A percentile compares a stretch with the other conserved stretches of the same genome.
phyloP scores from a whole-genome alignment of 2,888 invertebrate species.

The Hirtodrosophila alboralis region DNA sequence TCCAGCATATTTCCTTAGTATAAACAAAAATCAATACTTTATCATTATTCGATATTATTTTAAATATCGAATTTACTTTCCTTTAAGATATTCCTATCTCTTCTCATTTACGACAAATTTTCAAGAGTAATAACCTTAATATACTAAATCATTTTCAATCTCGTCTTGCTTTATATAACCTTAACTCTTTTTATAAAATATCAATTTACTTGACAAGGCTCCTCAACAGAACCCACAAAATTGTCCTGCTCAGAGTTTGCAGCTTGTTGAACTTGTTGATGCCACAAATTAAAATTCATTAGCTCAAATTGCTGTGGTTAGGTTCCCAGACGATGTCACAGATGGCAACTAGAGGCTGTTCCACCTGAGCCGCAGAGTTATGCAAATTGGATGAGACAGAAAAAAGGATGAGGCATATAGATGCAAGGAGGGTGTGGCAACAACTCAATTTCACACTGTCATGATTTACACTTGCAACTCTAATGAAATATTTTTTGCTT shows the following conservation, averaged over 20 bases:
- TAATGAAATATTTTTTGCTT: constrained; percentile 34
- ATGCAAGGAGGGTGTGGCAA: constrained; percentile 3
- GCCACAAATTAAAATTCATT: constrained; percentile 74
- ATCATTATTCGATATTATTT: no score
- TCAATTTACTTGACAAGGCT: constrained; percentile 7
- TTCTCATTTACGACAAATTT: no score
- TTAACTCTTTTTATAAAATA: constrained; percentile 6
- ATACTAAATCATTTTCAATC: not conserved
- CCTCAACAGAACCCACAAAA: constrained; percentile 3
- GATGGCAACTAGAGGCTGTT: constrained; percentile 1
- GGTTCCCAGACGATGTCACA: constrained; percentile 30
- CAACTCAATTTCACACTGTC: constrained; percentile 72
- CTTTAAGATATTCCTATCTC: no score
- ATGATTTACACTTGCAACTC: constrained; percentile 62
- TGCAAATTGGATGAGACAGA: constrained; percentile 60
- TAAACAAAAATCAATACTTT: no score
- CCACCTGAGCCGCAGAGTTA: constrained; percentile 51
- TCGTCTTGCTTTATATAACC: constrained; percentile 1
- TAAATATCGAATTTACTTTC: no score
- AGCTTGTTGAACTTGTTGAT: constrained; percentile 70
- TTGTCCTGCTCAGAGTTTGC: not conserved
- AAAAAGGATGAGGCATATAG: constrained; percentile 2
- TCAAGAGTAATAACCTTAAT: no score
- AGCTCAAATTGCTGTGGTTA: constrained; percentile 63
- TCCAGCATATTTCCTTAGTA: no score